Base-by-base conservation (phyloP, 2,797 vertebrate species). In the Enteromius thamalakanensis region DNA sequence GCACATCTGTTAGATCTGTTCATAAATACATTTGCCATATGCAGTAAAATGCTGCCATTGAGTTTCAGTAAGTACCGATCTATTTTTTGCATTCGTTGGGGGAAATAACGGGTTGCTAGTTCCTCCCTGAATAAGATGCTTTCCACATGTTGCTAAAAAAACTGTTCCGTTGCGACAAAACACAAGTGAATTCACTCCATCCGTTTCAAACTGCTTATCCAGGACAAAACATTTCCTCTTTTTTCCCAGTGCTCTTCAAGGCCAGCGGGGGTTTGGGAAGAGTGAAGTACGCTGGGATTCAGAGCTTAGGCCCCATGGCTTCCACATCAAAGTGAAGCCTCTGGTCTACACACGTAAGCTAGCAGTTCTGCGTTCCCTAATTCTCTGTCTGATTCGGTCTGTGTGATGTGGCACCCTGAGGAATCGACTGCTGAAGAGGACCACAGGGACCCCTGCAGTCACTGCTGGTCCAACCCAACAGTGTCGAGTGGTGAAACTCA, bases 251-350 rank as follows among this genome's bases (percentile, higher is more conserved):
- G 74, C 74, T 79, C 79, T 37, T 79, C 55, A 71, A 47, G 53
- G 62, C 83, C 75, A 76, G 32, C 71, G 76, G 80, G 72, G 77
- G 76, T 83, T 81, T 29, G 32, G 51, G 32, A 68, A 71, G 53
- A 79, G 69, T 74, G 37, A 76, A 79, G 81, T 80, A 77, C 65
- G 37, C 51, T 79, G 83, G 83, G 82, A 81, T 84, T 79, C 76
- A 76, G 21, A 40, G 76, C 76, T 62, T 79, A 85, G 76, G 76
- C 76, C 81, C 58, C 26, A 67, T 84, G 79, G 83, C 86, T 85
- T 74, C 79, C 70, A 87, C 86, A 85, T 89, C 87, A 89, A 88
- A 89, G 89, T 47, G 32, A 78, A 79, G 80, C 74, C 65, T 79
- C 75, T 60, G 72, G 76, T 85, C 53, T 70, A 82, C 58, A 84